Conservation (phyloP, 2,888 invertebrate genomes). For the Cylloceria caligata region DNA sequence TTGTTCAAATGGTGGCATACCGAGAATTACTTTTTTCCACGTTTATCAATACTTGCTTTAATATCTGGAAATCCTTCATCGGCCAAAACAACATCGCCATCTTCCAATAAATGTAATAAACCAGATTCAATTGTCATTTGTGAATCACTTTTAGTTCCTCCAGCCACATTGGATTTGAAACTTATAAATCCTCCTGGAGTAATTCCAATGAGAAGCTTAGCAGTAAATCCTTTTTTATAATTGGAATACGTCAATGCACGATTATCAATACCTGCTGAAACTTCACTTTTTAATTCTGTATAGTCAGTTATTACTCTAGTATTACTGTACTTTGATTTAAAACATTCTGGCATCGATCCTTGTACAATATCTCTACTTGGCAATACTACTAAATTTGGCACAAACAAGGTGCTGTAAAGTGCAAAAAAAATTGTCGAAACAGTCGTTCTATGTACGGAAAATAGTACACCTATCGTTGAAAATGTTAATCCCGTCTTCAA, state of each 20-base stretch:
- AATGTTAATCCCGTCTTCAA: conserved; percentile 70
- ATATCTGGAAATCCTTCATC: conserved; percentile 66
- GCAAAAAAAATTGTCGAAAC: conserved; percentile 66
- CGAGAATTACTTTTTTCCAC: conserved; percentile 58
- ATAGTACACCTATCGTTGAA: conserved; percentile 67
- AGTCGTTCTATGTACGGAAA: conserved; percentile 65
- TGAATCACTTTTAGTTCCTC: conserved; percentile 59
- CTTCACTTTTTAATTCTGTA: conserved; percentile 57
- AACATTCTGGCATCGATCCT: conserved; percentile 61
- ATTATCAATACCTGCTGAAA: conserved; percentile 52
- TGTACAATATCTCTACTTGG: conserved; percentile 54
- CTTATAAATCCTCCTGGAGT: conserved; percentile 61
- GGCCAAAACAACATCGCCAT: conserved; percentile 57
- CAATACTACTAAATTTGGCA: conserved; percentile 60
- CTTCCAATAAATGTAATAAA: conserved; percentile 56
- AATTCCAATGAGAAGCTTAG: conserved; percentile 58
- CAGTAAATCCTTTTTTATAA: conserved; percentile 63
- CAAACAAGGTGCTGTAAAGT: conserved; percentile 36
- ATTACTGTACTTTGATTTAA: conserved; percentile 45
- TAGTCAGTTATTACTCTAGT: conserved; percentile 65
- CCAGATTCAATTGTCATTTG: conserved; percentile 61
- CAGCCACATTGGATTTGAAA: conserved; percentile 58
- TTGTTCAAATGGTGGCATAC: conserved; percentile 57
- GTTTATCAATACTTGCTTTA: conserved; percentile 45
- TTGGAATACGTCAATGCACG: conserved; percentile 56